Evolutionary conservation across 2,113 vertebrate species (phyloP), one percentile per base, ranked within the genome.

Genomic region (Tichodroma muraria): DNA sequence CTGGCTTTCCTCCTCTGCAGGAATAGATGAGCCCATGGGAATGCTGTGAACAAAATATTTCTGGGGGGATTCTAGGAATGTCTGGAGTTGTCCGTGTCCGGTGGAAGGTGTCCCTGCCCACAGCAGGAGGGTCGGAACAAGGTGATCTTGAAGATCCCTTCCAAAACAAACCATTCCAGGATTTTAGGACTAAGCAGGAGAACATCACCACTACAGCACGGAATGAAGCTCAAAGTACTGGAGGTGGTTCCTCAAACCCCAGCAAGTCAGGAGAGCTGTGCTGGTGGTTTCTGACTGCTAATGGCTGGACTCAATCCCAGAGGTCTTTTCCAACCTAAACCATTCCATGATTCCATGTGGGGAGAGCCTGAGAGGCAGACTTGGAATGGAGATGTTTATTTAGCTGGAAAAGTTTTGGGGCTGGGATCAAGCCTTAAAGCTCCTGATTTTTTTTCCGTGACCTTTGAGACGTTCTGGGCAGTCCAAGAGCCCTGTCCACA

Each of bases 401-500:
- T 4, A 44, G 7, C 20, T 19, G 28, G 77, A n/a, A 47, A 24
- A 0, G 0, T 6, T 52, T 28, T 27, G 31, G 38, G 40, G 18
- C 5, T 44, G 47, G 42, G 53, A 66, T 4, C 11, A 17, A 44
- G 2, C 12, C 69, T 57, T 20, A 31, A 61, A 16, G 17, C 9
- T 49, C 8, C 35, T 21, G 9, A 27, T 20, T 49, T 83, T 50
- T 44, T 3, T 25, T n/a, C n/a, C 1, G 0, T 3, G 4, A 11
- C 1, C 23, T 69, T 85, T 56, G 33, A 50, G 66, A 38, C 21
- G 22, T 15, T 45, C 18, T 49, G 65, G 40, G 24, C 8, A 47
- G 15, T 24, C 21, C 19, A 8, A 24, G 45, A 60, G 9, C 18
- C 15, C 21, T 47, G 37, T 19, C 7, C 20, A 38, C 9, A 9